Evolutionary conservation across 2,113 vertebrate species (phyloP), one percentile per base, ranked within the genome.

Genomic region (Orthonyx spaldingii): DNA sequence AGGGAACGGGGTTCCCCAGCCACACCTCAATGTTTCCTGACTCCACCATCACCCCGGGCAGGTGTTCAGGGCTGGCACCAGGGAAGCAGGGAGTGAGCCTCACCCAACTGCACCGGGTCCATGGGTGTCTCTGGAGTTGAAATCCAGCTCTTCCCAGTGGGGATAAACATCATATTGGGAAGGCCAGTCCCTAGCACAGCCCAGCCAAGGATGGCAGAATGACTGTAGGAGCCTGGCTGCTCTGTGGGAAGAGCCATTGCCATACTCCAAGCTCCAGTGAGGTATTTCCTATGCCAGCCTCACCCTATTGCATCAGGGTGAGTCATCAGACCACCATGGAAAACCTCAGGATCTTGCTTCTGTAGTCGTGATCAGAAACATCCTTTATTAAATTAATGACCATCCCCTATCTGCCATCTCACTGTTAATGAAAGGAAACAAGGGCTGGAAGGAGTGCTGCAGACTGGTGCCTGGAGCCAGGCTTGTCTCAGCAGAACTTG

Each of bases 291-390:
- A 74, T 3, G 50, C 76, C 77, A 77, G 70, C 30, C 44, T 79
- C 71, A 93, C 60, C 37, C 37, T 84, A 0, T 85, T 94, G 92
- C 79, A 81, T 76, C 84, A 84, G 64, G 12, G 53, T 94, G 87
- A 96, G 71, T 90, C 84, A 93, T 37, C 87, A 84, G 93, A 89
- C 75, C 92, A 90, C 87, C 93, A 87, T 2, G 6, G 86, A 92
- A 94, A 91, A 57, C 41, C 84, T 79, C 63, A 64, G 70, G 80
- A 72, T 66, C 44, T 55, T 74, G 66, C 65, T 90, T 86, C 83
- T 87, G 56, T 35, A 77, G 76, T 61, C 24, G 1, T 70, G 84
- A 97, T 86, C 84, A 75, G 89, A 94, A 96, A 63, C 78, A 91
- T 87, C 69, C 79, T 70, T 90, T 80, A 95, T 90, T 83, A 76